Conservation (phyloP, 1,140 invertebrate species). For the Dendrolimus kikuchii region DNA sequence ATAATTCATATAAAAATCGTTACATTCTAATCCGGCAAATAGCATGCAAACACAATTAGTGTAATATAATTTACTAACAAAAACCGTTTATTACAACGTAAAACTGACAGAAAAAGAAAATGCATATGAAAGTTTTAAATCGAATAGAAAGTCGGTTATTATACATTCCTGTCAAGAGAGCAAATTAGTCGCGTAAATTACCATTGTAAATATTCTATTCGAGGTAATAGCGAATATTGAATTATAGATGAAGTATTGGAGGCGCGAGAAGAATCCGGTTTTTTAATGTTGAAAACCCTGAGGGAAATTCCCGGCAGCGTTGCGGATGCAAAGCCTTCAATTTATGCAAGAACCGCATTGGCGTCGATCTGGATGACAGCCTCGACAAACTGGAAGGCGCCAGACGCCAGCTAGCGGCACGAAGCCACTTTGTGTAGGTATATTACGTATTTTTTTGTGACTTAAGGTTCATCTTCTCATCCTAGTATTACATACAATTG, state of each 20-base stretch:
- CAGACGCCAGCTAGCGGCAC: constrained; percentile 16
- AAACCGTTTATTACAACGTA: too few species aligned
- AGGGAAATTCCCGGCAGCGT: constrained; percentile 51
- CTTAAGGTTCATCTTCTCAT: too few species aligned
- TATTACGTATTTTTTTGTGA: too few species aligned
- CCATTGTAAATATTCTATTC: constrained; percentile 31
- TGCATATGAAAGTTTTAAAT: constrained; percentile 16
- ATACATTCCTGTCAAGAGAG: constrained; percentile 19
- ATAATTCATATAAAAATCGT: too few species aligned
- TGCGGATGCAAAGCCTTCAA: constrained; percentile 52
- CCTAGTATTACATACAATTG: too few species aligned
- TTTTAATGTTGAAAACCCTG: constrained; percentile 52
- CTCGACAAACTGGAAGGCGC: constrained; percentile 36
- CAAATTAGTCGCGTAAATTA: constrained; percentile 36
- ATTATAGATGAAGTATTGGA: constrained; percentile 52
- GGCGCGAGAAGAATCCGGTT: constrained; percentile 41
- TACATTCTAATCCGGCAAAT: too few species aligned
- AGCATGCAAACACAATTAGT: too few species aligned
- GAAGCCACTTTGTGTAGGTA: constrained; percentile 28
- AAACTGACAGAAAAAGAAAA: not conserved
- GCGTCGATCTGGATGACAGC: constrained; percentile 48
- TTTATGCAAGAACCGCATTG: constrained; percentile 55
- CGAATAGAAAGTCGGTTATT: constrained; percentile 12
- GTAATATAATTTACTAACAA: too few species aligned
- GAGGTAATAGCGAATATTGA: constrained; percentile 47